Conservation (phyloP, 2,113 vertebrate genomes). For the Ailurus styani region DNA sequence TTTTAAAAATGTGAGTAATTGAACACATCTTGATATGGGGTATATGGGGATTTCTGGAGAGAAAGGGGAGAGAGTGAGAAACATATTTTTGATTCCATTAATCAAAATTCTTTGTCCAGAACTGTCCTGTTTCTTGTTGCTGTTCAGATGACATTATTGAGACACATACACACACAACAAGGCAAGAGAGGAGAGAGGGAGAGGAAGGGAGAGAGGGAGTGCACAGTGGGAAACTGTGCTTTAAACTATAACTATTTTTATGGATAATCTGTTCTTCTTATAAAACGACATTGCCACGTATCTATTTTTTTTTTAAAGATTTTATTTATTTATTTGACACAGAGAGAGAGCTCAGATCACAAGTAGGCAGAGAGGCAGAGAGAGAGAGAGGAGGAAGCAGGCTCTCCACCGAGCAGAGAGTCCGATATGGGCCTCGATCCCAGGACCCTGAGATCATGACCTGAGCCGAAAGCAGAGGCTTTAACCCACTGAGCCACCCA, state of each 20-base stretch:
- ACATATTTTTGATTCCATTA: background rate
- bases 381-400: too few relatives aligned
- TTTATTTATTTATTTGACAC: too few relatives aligned
- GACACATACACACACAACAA: background rate
- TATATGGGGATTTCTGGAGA: background rate
- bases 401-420: too few relatives aligned
- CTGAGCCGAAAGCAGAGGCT: too few relatives aligned
- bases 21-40: background rate
- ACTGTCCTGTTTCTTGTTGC: background rate
- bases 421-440: too few relatives aligned
- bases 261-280: slow-evolving; percentile 88
- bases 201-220: background rate
- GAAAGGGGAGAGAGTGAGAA: background rate
- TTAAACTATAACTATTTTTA: slow-evolving; percentile 77
- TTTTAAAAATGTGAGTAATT: background rate
- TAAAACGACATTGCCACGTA: slow-evolving; percentile 72
- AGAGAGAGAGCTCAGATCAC: too few relatives aligned
- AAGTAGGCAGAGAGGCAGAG: too few relatives aligned
- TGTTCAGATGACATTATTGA: background rate
- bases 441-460: too few relatives aligned
- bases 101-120: background rate
- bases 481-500: too few relatives aligned
- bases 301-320: too few relatives aligned
- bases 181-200: background rate
- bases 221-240: slow-evolving; percentile 35